A percentile compares a stretch with the other conserved stretches of the same genome.
Conservation (phyloP, 1,140 invertebrate species). For the Trinorchestia longiramus region DNA sequence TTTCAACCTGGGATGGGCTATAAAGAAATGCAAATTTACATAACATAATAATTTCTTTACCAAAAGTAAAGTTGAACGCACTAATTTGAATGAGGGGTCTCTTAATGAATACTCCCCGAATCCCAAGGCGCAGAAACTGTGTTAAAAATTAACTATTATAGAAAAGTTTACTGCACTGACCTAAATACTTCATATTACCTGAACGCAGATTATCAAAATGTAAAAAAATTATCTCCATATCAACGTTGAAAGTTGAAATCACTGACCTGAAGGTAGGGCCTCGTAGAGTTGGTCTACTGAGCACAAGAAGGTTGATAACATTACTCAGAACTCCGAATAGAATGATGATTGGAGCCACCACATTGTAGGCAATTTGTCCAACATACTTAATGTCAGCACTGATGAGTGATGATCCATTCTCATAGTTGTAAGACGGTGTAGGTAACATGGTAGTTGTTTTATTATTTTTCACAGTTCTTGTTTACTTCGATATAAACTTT, state of each 20-base stretch:
- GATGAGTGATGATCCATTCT: background rate
- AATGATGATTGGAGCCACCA: constrained; percentile 70
- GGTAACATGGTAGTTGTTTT: background rate
- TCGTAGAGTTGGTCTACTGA: constrained; percentile 70
- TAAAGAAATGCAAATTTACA: too few species aligned
- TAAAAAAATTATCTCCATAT: too few species aligned
- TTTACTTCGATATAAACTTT: background rate
- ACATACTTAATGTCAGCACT: constrained; percentile 30
- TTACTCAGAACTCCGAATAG: constrained; percentile 70
- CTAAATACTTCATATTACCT: too few species aligned
- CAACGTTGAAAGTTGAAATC: background rate
- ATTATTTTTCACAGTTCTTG: background rate
- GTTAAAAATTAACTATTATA: too few species aligned
- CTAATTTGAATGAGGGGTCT: too few species aligned
- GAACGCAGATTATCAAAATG: too few species aligned
- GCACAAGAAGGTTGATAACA: constrained; percentile 70
- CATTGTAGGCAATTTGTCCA: constrained; percentile 67
- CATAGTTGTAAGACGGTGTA: background rate
- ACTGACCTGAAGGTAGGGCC: constrained; percentile 69
- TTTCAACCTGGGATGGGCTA: too few species aligned
- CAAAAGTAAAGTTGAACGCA: too few species aligned
- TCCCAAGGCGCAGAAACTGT: too few species aligned
- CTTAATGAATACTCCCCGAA: too few species aligned
- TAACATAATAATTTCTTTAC: too few species aligned
- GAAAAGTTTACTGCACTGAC: too few species aligned